Base-by-base conservation (phyloP, 2,888 invertebrate genomes). In the Eupithecia subumbrata region DNA sequence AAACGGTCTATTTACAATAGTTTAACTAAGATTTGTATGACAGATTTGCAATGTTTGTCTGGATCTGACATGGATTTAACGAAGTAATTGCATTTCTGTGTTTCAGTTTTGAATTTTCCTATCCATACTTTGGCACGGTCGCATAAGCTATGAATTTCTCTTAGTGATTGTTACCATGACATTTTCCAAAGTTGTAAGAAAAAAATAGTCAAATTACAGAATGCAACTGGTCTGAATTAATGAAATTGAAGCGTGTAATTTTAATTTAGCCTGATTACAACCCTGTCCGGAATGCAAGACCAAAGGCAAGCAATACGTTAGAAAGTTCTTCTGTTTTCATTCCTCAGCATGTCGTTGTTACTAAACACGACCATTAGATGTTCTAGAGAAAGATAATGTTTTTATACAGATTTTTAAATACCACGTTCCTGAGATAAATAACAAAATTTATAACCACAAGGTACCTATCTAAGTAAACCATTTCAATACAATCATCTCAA, bases 311-410 rank as follows among this genome's bases (percentile, higher is more conserved):
- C 60, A 67, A 74, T 77, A 77, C 69, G 77, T 77, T 77, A 72
- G 72, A 74, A 74, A 74, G 72, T 63, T 74, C 77, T 64, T 72
- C 72, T 77, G 77, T 77, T 77, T 77, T 72, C 74, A 77, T 77
- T 77, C 72, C 66, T 67, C 34, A 64, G 7, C 52, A 52, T 77
- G 74, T 66, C 76, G 72, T 74, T 77, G 72, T 74, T 76, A 73
- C 73, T 43, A 76, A 69, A 76, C 66, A 66, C 34, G 34, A 34
- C 56, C 56, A 56, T 56, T 56, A 56, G 22, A 22, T 56, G 56
- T 56, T 56, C 22, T 22, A 56, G 11, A 56, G 56, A 56, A 56
- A 66, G 8, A 37, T 1, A 34, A 37, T n/a, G 37, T 22, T 56
- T 52, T 52, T 56, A 56, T 11, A 22, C 22, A 56, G 22, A 56